Percentiles rank a stretch among this genome's conserved stretches.
Conservation (phyloP, 2,888 invertebrate species). For the Ophion ellenae region DNA sequence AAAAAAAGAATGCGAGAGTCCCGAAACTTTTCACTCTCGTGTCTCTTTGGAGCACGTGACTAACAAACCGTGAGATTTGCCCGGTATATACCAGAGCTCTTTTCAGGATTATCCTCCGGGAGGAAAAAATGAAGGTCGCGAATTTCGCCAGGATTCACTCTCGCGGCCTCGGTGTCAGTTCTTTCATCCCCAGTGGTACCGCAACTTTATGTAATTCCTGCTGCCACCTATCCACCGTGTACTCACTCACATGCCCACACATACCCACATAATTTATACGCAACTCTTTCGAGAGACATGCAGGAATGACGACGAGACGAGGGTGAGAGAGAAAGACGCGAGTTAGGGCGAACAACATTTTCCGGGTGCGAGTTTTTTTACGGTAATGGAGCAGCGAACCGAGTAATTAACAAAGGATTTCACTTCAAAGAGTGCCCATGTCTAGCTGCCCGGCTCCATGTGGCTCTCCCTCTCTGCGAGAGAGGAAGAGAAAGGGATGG, state of each 20-base stretch:
- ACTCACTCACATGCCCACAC: too few species aligned
- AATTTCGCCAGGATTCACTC: conserved; percentile 59
- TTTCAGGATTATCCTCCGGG: conserved; percentile 54
- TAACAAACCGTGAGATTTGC: conserved; percentile 44
- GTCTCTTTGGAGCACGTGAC: conserved; percentile 2
- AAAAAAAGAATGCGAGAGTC: conserved; percentile 16
- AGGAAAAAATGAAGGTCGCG: conserved; percentile 57
- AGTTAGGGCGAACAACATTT: conserved; percentile 61
- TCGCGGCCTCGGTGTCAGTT: conserved; percentile 44
- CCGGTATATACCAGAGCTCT: conserved; percentile 41
- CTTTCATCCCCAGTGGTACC: conserved; percentile 54
- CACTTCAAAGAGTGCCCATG: conserved; percentile 52
- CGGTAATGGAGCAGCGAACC: conserved; percentile 71
- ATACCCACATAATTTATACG: conserved; percentile 6
- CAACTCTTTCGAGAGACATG: conserved; percentile 24
- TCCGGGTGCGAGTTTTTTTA: conserved; percentile 73
- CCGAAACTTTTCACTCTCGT: conserved; percentile 54
- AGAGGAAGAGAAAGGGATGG: conserved; percentile 1
- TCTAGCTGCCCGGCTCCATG: conserved; percentile 8
- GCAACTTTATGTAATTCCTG: conserved; percentile 53
- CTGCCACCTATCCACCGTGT: conserved; percentile 8
- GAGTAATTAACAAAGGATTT: conserved; percentile 77
- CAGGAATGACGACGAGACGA: conserved; percentile 8
- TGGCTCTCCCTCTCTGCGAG: conserved; percentile 2
- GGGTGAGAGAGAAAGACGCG: conserved; percentile 6